Evolutionary conservation across 2,888 invertebrate genomes (phyloP).

Genomic region (Rosalia funebris): DNA sequence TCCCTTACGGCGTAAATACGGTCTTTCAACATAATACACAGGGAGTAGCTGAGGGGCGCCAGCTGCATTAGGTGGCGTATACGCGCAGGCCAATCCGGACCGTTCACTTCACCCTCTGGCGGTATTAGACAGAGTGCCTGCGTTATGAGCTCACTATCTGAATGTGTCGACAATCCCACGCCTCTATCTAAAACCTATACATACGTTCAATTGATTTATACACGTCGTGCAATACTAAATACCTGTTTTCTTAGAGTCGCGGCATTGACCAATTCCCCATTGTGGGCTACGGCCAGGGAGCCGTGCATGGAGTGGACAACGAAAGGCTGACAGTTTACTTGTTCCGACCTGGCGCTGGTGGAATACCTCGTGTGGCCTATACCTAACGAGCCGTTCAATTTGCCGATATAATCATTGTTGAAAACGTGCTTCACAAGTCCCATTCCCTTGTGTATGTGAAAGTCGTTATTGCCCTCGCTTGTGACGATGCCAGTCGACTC

Average conservation of each 20-base stretch:
- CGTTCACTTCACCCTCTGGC: slow-evolving; percentile 85
- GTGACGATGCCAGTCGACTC: slow-evolving; percentile 98
- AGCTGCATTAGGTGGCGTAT: slow-evolving; percentile 93
- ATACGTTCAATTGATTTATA: no score
- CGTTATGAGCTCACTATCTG: slow-evolving; percentile 96
- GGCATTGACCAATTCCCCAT: slow-evolving; percentile 96
- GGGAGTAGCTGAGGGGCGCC: slow-evolving; percentile 93
- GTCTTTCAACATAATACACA: slow-evolving; percentile 93
- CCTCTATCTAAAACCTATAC: slow-evolving; percentile 94
- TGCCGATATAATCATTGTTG: slow-evolving; percentile 86
- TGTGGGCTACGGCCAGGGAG: slow-evolving; percentile 94
- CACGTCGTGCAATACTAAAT: not conserved
- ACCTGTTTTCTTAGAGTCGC: slow-evolving; percentile 85
- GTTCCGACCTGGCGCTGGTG: slow-evolving; percentile 91
- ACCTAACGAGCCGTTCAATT: slow-evolving; percentile 87
- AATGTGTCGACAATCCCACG: slow-evolving; percentile 94
- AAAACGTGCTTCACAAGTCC: slow-evolving; percentile 95
- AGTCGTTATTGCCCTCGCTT: slow-evolving; percentile 83
- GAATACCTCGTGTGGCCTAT: slow-evolving; percentile 98
- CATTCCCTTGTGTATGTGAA: slow-evolving; percentile 91
- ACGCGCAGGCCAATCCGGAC: slow-evolving; percentile 92
- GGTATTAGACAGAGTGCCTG: slow-evolving; percentile 94
- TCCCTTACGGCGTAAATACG: slow-evolving; percentile 95
- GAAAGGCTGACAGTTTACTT: slow-evolving; percentile 97
- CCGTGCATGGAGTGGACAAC: slow-evolving; percentile 98